phyloP scores from a whole-genome alignment of 2,113 vertebrate species.

The Ascaphus truei region DNA sequence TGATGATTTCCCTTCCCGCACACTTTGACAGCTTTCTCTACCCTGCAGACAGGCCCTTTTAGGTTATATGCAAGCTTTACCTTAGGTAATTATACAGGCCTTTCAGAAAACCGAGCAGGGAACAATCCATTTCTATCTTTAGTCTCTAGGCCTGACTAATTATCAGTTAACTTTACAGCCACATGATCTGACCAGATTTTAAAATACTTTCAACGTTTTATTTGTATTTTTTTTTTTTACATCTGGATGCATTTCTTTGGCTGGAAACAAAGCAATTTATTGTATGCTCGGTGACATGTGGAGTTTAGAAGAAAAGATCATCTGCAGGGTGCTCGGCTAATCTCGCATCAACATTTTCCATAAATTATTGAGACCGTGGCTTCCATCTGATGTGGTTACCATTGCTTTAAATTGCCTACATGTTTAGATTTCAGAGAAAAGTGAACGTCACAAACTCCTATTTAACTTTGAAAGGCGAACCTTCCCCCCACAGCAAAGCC shows the following conservation, averaged over 20 bases:
- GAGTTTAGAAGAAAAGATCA: neutral
- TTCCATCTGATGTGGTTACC: slow-evolving; percentile 15
- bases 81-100: neutral
- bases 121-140: neutral
- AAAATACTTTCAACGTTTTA: neutral
- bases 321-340: slow-evolving; percentile 15
- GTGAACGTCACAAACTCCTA: neutral
- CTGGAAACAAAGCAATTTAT: neutral
- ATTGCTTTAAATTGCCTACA: neutral
- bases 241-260: neutral
- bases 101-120: too few relatives aligned
- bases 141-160: neutral
- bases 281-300: slow-evolving; percentile 1
- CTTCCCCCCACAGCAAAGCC: too few relatives aligned
- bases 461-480: neutral
- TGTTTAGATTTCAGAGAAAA: slow-evolving; percentile 3
- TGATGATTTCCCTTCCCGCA: neutral
- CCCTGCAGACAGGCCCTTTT: neutral
- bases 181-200: neutral
- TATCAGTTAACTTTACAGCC: neutral
- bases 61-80: too few relatives aligned
- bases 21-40: neutral
- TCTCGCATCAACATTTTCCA: slow-evolving; percentile 23
- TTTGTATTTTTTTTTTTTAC: slow-evolving; percentile 11
- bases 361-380: slow-evolving; percentile 25